Percentiles rank a stretch among this genome's conserved stretches.
Evolutionary conservation across 2,888 invertebrate genomes (phyloP).

Genomic region (Escarpia spicata): DNA sequence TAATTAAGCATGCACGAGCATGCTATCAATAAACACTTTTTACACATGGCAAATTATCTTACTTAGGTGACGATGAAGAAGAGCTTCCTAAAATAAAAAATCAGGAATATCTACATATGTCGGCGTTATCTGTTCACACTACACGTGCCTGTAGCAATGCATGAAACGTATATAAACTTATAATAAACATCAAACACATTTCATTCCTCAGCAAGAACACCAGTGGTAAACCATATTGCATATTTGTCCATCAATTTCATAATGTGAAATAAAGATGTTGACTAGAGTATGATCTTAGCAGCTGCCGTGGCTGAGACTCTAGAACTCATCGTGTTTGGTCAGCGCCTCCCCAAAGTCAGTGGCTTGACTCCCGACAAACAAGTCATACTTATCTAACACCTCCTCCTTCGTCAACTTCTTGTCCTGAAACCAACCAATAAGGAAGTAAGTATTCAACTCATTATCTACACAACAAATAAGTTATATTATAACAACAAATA

Average conservation of each 20-base stretch:
- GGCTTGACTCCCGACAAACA: slow-evolving; percentile 98
- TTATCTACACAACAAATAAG: neutral
- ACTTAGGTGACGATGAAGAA: neutral
- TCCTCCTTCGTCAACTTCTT: slow-evolving; percentile 88
- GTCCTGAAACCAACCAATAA: slow-evolving; percentile 70
- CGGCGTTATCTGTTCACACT: neutral
- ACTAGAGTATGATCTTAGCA: neutral
- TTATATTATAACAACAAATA: neutral
- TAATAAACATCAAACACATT: neutral
- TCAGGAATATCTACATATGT: neutral
- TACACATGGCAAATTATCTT: neutral
- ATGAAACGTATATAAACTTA: neutral
- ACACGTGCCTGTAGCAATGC: neutral
- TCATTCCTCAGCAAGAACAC: neutral
- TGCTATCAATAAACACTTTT: neutral
- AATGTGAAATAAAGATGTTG: neutral
- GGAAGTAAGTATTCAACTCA: no score
- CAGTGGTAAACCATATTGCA: slow-evolving; percentile 3
- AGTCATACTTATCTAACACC: slow-evolving; percentile 92
- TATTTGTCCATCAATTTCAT: slow-evolving; percentile 5
- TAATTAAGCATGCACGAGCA: neutral
- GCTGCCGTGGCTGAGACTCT: slow-evolving; percentile 54
- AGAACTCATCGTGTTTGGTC: slow-evolving; percentile 95
- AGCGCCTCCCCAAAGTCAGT: slow-evolving; percentile 98
- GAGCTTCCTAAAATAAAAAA: neutral